Evolutionary conservation across 2,113 vertebrate species (phyloP), one percentile per base, ranked within the genome.

Genomic region (Indri indri): DNA sequence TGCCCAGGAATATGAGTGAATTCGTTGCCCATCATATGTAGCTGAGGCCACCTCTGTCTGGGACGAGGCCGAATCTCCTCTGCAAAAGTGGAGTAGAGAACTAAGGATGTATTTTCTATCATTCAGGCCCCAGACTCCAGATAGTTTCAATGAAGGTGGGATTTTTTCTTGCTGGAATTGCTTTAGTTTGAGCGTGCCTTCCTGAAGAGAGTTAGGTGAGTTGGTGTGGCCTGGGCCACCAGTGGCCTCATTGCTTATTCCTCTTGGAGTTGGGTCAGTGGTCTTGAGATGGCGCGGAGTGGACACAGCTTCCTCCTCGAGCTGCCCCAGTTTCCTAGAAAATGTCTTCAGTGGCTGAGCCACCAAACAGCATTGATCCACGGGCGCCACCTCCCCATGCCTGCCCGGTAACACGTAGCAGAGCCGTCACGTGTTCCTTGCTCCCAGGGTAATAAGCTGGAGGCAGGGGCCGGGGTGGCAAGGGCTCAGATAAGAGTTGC

Each of bases 1-100:
- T 3, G 2, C 37, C 81, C 77, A 82, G 92, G 88, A 96, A 86
- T 82, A 88, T 52, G 79, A 85, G 52, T 66, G 90, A 92, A 84
- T 92, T 88, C 81, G 66, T 87, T 80, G 25, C 50, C 63, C 37
- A 11, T 45, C 1, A 6, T 27, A 16, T 20, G 37, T 4, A 42
- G 65, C 86, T 52, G 8, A 40, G 45, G 63, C 85, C 71, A 34
- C 65, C 68, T 85, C 95, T 90, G 65, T 70, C 82, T 50, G 18
- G 32, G 71, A 87, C 16, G 57, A 92, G 93, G 66, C 68, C 2
- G 0, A 47, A 27, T 76, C 32, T 92, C 92, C 40, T 79, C 13
- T n/a, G 50, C 61, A 63, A 88, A 95, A 94, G 81, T 57, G 5
- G 5, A 77, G 40, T 74, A 32, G 52, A 77, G 47, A 89, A 65